Base-by-base conservation (phyloP, 64 coral and sea anemone species). In the Cladopsammia gracilis region DNA sequence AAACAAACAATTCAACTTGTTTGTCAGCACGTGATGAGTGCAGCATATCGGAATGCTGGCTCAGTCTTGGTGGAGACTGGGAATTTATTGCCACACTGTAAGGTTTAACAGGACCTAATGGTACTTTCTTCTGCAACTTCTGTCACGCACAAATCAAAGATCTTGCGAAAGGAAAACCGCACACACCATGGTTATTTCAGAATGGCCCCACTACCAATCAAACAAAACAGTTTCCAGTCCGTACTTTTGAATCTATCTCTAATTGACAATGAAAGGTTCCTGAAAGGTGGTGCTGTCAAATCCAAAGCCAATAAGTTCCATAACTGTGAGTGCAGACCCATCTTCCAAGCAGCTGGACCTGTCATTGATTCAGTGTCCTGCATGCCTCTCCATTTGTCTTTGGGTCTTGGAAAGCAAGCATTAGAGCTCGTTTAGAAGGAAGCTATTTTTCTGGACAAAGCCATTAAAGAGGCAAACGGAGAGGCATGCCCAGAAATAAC, bases 391-490 rank as follows among this genome's bases (percentile, higher is more conserved):
- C n/a, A n/a, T n/a, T n/a, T n/a, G n/a, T n/a, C n/a, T n/a, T n/a
- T n/a, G n/a, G n/a, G n/a, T n/a, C n/a, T n/a, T n/a, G n/a, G n/a
- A n/a, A n/a, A n/a, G n/a, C n/a, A n/a, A n/a, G n/a, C n/a, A n/a
- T 11, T 75, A 2, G 71, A 74, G 22, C 23, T 88, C 0, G 50
- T 52, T 57, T 67, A 88, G 68, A 54, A 50, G 15, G n/a, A 88
- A 58, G 69, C 85, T 25, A 71, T 88, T 57, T 18, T 4, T 5
- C 22, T 88, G n/a, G n/a, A n/a, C n/a, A n/a, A n/a, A n/a, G n/a
- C n/a, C n/a, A n/a, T n/a, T n/a, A n/a, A n/a, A n/a, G 66, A 72
- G 54, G 70, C 67, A 57, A 73, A 88, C 73, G 85, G 85, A 88
- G 68, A 71, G 49, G 85, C 78, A 71, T 71, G 7, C 25, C 69